These are phyloP conservation scores for Andricus grossulariae DNA, from an alignment of 1,140 invertebrate species.

Conservation along the genomic window DNA sequence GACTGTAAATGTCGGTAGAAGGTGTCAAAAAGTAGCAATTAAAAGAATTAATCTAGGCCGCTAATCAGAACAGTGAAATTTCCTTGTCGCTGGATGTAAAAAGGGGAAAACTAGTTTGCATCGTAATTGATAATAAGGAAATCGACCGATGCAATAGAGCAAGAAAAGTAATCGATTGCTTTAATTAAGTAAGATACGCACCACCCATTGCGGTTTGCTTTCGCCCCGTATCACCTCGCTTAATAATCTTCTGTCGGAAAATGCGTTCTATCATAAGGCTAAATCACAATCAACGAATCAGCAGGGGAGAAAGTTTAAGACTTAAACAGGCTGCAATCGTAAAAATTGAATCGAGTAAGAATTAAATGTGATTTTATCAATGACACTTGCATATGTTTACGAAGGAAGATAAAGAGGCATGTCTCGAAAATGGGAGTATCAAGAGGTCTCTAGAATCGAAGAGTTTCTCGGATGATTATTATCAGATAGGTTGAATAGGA, in stretches of 20 bases:
- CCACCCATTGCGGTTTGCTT: background rate
- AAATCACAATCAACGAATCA: slow-evolving; percentile 9
- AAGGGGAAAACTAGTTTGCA: background rate
- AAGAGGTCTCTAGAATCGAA: too few species aligned
- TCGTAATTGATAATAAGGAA: slow-evolving; percentile 29
- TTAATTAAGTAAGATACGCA: slow-evolving; percentile 16
- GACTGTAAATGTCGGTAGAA: background rate
- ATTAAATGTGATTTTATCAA: slow-evolving; percentile 14
- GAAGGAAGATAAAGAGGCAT: slow-evolving; percentile 15
- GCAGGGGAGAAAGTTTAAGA: slow-evolving; percentile 9
- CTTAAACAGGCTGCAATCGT: slow-evolving; percentile 1
- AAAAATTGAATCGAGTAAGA: slow-evolving; percentile 11
- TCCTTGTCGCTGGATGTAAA: background rate
- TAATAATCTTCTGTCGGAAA: background rate
- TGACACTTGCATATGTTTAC: slow-evolving; percentile 15
- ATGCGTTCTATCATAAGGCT: background rate
- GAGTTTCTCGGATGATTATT: slow-evolving; percentile 22
- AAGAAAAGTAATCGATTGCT: slow-evolving; percentile 12
- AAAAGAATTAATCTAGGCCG: background rate
- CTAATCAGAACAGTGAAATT: slow-evolving; percentile 9
- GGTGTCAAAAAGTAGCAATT: background rate
- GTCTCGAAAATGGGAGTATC: slow-evolving; percentile 19
- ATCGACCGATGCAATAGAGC: background rate
- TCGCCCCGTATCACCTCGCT: slow-evolving; percentile 8
- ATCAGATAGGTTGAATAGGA: slow-evolving; percentile 4